Evolutionary conservation across 2,888 invertebrate genomes (phyloP), one percentile per base, ranked within the genome.

Genomic region (Eledone cirrhosa): DNA sequence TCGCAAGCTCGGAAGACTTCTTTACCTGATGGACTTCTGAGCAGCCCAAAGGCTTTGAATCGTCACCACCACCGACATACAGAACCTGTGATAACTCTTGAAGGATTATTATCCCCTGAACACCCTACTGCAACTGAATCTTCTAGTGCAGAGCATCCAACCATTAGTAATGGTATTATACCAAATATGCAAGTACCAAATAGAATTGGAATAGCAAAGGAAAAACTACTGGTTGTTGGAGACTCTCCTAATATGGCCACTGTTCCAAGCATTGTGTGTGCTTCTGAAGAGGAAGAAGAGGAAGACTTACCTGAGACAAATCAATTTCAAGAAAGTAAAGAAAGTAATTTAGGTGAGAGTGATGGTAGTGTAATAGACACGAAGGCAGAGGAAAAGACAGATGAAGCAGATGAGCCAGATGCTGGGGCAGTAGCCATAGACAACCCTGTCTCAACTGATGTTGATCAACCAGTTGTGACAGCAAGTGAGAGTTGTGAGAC

Each of bases 191-290:
- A 72, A n/a, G 41, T 72, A 72, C 72, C 72, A n/a, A 72, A 72
- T 72, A 72, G 41, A n/a, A 72, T 72, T 31, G 72, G 72, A 72
- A 72, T 72, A 72, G 13, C 72, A 41, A 79, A 81, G 72, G 79
- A 79, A 31, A 80, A 80, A 24, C 80, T 80, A 27, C 53, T 81
- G 16, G 78, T 81, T 48, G 79, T 81, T 65, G 78, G 79, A 22
- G 82, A 79, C 79, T 80, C 84, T 29, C 82, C 81, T 4, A 83
- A 79, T 78, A 48, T 85, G 47, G 80, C 84, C 13, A 77, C 82
- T 13, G 83, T 86, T 24, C 86, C 86, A 14, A 85, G 80, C 74
- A 86, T 86, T 27, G 83, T 83, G 65, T 86, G 86, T 80, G 83
- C 82, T 48, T 72, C 72, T 14, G 72, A 72, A 2, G 72, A 72